Percentiles rank a stretch among this genome's conserved stretches.
These are phyloP conservation scores for Tetragonula carbonaria DNA, from an alignment of 2,888 invertebrate genomes.

Conservation along the genomic window DNA sequence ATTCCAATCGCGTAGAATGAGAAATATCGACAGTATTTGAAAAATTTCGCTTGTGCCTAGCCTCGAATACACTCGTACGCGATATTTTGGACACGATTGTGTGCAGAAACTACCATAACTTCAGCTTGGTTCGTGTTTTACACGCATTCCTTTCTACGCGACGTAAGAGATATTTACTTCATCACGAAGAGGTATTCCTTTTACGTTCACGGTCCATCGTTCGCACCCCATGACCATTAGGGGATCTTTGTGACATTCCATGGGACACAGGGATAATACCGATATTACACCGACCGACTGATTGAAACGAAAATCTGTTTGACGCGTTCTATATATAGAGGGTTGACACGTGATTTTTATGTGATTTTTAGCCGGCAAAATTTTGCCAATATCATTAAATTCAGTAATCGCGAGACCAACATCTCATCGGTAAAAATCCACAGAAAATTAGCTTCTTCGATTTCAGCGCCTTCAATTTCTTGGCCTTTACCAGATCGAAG, in stretches of 20 bases:
- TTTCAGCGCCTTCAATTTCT: background rate
- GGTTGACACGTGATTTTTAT: background rate
- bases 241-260: constrained; percentile 55
- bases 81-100: constrained; percentile 55
- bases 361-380: background rate
- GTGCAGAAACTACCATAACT: constrained; percentile 61
- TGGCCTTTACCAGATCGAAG: background rate
- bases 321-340: background rate
- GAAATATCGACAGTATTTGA: background rate
- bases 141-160: constrained; percentile 42
- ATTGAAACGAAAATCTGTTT: constrained; percentile 49
- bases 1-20: background rate
- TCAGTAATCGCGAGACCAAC: background rate
- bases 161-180: constrained; percentile 68
- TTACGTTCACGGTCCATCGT: constrained; percentile 57
- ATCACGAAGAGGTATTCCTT: constrained; percentile 54
- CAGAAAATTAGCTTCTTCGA: background rate
- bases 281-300: constrained; percentile 46
- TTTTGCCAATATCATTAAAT: background rate
- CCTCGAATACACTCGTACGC: background rate
- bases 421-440: background rate
- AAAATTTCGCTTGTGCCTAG: constrained; percentile 16
- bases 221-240: constrained; percentile 49
- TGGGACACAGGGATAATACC: constrained; percentile 9
- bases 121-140: constrained; percentile 33